A percentile compares a stretch with the other conserved stretches of the same genome.
Evolutionary conservation across 53 echinoderm and acorn worm species (phyloP).

Genomic region (Apostichopus leukothele): DNA sequence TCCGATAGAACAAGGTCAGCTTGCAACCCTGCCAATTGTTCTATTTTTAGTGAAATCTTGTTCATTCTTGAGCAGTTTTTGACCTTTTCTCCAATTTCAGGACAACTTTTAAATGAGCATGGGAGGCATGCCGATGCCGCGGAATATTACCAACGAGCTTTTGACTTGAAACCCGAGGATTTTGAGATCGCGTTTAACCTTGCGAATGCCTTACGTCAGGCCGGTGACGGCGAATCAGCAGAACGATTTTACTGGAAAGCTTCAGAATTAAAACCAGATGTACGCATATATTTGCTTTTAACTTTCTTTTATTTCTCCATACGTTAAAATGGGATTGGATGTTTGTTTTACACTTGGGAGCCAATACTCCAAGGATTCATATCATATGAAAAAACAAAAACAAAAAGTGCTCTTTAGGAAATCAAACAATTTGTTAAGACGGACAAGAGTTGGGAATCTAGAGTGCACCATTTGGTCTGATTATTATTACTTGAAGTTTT

Average conservation of each 20-base stretch:
- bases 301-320: background rate
- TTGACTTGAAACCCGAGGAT: slow-evolving; percentile 70
- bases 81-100: slow-evolving; percentile 52
- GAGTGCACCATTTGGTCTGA: too few relatives aligned
- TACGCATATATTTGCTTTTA: slow-evolving; percentile 45
- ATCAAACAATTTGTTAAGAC: too few relatives aligned
- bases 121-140: slow-evolving; percentile 67
- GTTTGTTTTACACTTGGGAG: background rate
- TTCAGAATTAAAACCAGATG: slow-evolving; percentile 80
- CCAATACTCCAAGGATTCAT: too few relatives aligned
- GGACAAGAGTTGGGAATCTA: too few relatives aligned
- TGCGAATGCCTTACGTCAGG: slow-evolving; percentile 89
- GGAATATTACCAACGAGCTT: slow-evolving; percentile 64
- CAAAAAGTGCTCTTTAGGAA: too few relatives aligned
- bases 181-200: slow-evolving; percentile 95
- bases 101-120: slow-evolving; percentile 79
- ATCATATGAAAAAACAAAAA: too few relatives aligned
- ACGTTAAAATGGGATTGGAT: background rate
- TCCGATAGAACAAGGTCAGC: background rate
- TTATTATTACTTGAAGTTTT: too few relatives aligned
- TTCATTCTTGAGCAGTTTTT: background rate
- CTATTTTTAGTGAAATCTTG: background rate
- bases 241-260: slow-evolving; percentile 86
- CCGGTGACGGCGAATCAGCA: slow-evolving; percentile 72
- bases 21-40: background rate